A percentile compares a stretch with the other conserved stretches of the same genome.
These are phyloP conservation scores for Bubo blakistoni DNA, from an alignment of 2,113 vertebrate species.

Conservation along the genomic window DNA sequence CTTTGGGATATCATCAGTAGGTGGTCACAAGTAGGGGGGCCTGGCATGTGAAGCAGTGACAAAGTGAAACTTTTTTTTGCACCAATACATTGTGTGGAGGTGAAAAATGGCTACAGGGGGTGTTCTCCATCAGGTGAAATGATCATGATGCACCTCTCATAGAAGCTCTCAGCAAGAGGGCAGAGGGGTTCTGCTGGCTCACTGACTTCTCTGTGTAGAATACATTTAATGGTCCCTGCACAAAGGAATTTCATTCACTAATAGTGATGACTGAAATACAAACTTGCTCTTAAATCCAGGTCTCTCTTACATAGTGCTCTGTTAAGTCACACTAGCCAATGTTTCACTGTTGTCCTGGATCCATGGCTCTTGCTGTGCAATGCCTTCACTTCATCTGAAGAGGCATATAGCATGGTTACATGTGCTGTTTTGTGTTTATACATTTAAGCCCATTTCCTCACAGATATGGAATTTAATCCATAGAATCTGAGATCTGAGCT, in stretches of 20 bases:
- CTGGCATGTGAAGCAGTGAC: neutral
- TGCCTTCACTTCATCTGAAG: neutral
- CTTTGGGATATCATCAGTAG: neutral
- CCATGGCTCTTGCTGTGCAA: neutral
- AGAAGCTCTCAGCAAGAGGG: neutral
- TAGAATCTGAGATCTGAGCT: neutral
- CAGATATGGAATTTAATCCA: neutral
- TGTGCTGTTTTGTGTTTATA: neutral
- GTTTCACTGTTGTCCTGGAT: neutral
- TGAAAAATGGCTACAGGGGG: rapidly evolving
- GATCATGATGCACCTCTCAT: neutral
- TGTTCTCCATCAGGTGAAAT: neutral
- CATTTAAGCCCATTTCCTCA: neutral
- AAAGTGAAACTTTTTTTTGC: neutral
- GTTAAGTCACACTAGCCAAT: too few relatives aligned
- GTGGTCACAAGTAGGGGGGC: rapidly evolving
- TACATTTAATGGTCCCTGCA: neutral
- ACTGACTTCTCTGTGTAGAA: neutral
- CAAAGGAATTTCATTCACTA: neutral
- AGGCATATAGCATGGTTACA: rapidly evolving
- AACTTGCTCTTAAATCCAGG: neutral
- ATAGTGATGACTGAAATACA: neutral
- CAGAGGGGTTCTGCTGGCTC: neutral
- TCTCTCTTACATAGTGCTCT: neutral
- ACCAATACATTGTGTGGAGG: neutral